Base-by-base conservation (phyloP, 2,797 vertebrate species). In the Apodemus agrarius region DNA sequence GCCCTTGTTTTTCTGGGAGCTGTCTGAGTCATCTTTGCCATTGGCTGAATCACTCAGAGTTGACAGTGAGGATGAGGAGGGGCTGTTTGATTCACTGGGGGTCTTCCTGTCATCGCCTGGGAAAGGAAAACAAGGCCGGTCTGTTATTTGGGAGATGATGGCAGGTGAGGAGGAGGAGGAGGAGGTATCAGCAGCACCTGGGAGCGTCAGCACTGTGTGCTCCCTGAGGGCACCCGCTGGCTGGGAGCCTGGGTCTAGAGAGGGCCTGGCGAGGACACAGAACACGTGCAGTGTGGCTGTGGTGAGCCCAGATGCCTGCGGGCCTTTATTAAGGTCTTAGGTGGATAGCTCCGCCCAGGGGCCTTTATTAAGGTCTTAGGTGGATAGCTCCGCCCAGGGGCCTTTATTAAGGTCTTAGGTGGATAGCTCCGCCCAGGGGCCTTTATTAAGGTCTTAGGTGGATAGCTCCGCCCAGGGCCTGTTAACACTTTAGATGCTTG, bases 41-140 rank as follows among this genome's bases (percentile, higher is more conserved):
- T 99, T 99, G 98, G 99, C 99, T 6, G 99, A 99, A 98, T 99
- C 99, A 1, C 99, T 99, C 98, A 99, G 99, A 92, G 99, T 99
- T 81, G 99, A 99, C 97, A 99, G 99, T 0, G 99, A 99, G 40
- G 99, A 99, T 6, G 99, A 99, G 63, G 99, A 99, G 40, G 99
- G 99, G 98, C 99, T 99, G 97, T 99, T 99, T 85, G 99, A 99
- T 98, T 99, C 99, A 76, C 99, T 99, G 90, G 98, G 98, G 85
- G 98, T 99, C 97, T 99, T 99, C 96, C 98, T 98, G 92, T 99
- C 99, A 97, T 99, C 99, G 97, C 98, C 99, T 99, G 95, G 95
- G 97, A 98, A 97, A 89, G 0, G 86, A n/a, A 69, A 88, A 72
- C 26, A 67, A 59, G n/a, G 65, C 76, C 65, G 37, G 61, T 65